Evolutionary conservation across 2,888 invertebrate species (phyloP).

Genomic region (Coremacera marginata): DNA sequence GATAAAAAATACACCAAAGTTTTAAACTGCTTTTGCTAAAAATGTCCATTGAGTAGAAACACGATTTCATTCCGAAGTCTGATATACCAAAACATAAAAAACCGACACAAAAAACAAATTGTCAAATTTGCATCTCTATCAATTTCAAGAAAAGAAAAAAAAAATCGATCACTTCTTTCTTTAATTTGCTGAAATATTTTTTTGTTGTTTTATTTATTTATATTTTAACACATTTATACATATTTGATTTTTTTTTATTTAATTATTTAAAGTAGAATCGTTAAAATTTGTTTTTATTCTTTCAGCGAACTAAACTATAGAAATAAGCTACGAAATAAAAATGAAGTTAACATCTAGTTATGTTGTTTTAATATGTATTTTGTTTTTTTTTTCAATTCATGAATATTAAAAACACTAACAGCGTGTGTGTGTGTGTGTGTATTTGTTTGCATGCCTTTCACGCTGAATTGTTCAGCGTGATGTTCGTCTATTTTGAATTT

Average conservation of each 20-base stretch:
- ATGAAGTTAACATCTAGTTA: conserved; percentile 34
- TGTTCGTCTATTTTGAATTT: conserved; percentile 7
- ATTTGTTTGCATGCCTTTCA: background rate
- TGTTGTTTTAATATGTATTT: conserved; percentile 28
- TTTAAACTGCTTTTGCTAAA: no score
- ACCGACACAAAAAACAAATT: no score
- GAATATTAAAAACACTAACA: conserved; percentile 34
- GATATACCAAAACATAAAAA: no score
- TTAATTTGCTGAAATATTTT: conserved; percentile 14
- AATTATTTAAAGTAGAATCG: conserved; percentile 11
- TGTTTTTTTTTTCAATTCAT: conserved; percentile 26
- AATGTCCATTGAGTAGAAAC: no score
- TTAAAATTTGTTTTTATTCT: conserved; percentile 21
- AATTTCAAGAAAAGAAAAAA: background rate
- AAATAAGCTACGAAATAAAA: conserved; percentile 32
- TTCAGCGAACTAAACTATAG: conserved; percentile 18
- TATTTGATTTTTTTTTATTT: conserved; percentile 20
- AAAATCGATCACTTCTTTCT: background rate
- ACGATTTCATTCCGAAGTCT: no score
- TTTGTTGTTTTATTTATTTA: conserved; percentile 3
- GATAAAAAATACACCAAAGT: no score
- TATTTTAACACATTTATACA: conserved; percentile 31
- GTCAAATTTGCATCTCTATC: no score
- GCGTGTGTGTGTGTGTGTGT: conserved; percentile 25
- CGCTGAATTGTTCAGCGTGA: conserved; percentile 12